A percentile compares a stretch with the other conserved stretches of the same genome.
Conservation (phyloP, 2,888 invertebrate genomes). For the Drosophila eohydei region DNA sequence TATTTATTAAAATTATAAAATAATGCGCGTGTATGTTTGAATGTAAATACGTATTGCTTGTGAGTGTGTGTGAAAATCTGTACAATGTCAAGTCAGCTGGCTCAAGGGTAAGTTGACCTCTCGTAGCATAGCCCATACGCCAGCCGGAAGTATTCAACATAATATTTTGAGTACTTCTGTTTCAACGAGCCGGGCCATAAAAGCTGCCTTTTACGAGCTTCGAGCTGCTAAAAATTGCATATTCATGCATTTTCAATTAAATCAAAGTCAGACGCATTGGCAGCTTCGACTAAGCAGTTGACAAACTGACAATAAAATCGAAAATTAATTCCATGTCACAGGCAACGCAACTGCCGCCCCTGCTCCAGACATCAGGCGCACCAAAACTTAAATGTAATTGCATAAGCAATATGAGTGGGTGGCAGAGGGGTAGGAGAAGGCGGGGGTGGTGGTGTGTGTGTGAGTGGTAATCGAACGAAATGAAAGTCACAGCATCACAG, state of each 20-base stretch:
- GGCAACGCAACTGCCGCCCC: slow-evolving; percentile 36
- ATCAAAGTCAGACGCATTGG: slow-evolving; percentile 71
- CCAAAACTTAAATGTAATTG: slow-evolving; percentile 74
- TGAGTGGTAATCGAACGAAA: slow-evolving; percentile 53
- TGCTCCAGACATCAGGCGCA: slow-evolving; percentile 16
- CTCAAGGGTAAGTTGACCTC: slow-evolving; percentile 40
- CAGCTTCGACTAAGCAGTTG: slow-evolving; percentile 57
- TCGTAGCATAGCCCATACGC: background rate
- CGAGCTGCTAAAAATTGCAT: slow-evolving; percentile 68
- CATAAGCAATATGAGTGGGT: slow-evolving; percentile 44
- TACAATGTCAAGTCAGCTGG: slow-evolving; percentile 19
- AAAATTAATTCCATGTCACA: slow-evolving; percentile 78
- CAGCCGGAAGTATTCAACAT: slow-evolving; percentile 20
- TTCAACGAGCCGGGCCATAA: slow-evolving; percentile 28
- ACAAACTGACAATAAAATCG: slow-evolving; percentile 78
- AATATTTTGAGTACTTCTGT: slow-evolving; percentile 44
- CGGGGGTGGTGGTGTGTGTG: background rate
- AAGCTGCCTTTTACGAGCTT: slow-evolving; percentile 45
- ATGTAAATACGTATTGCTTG: slow-evolving; percentile 21
- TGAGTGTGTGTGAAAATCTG: background rate
- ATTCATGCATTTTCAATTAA: slow-evolving; percentile 80
- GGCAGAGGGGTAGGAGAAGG: background rate
- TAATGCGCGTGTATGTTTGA: slow-evolving; percentile 30
- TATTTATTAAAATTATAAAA: slow-evolving; percentile 8
- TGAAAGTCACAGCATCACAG: slow-evolving; percentile 52